Base-by-base conservation (phyloP, 1,140 invertebrate genomes). In the Sarcophaga bullata region DNA sequence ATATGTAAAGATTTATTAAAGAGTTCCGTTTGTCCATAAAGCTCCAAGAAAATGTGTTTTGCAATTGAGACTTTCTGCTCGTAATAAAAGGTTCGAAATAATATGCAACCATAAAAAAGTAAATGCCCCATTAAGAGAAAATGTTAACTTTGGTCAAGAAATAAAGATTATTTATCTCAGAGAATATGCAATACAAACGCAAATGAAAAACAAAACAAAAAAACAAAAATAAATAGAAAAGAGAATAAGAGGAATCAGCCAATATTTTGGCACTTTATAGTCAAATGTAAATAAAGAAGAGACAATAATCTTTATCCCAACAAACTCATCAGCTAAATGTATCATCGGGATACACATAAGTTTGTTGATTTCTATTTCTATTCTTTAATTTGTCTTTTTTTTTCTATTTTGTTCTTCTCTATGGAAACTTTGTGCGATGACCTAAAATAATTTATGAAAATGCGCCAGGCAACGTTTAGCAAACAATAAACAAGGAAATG, bases 401-500 rank as follows among this genome's bases (percentile, higher is more conserved):
- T 58, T n/a, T 15, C 7, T 58, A 58, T 58, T 58, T 58, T 58
- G 54, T 58, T 58, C n/a, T n/a, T 58, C 15, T 58, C 7, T 15
- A 58, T 9, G 62, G 8, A 68, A 68, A 68, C 62, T 68, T 68
- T 68, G 19, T 68, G 19, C n/a, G 62, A 68, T 68, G 62, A 68
- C 62, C 62, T 68, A 68, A 68, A 68, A 68, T 68, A 68, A 68
- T 68, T 68, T 68, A 68, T 68, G 62, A 25, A 68, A 68, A 68
- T 68, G 19, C 62, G 62, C 62, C 19, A 68, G 62, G 62, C 62
- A 68, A 68, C 62, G 62, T 68, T 68, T 68, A 68, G 62, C 62
- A 68, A 68, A 68, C 62, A 68, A 68, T 68, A 68, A 68, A 68
- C 62, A 7, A 68, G 62, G 62, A 68, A 68, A 68, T 68, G 62